phyloP scores from a whole-genome alignment of 2,888 invertebrate species.

The Cosmia pyralina region DNA sequence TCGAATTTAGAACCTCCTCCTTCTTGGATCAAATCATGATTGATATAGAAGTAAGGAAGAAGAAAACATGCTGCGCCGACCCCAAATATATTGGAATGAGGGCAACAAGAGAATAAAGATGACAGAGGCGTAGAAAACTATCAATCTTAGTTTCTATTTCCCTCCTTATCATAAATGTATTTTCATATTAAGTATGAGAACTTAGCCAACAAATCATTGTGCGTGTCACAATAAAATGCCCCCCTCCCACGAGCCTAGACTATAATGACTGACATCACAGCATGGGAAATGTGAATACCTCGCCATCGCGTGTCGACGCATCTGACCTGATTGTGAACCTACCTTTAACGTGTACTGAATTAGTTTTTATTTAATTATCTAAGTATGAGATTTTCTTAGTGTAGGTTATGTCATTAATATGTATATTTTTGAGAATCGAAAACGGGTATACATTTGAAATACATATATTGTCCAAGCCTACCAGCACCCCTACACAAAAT shows the following conservation, averaged over 20 bases:
- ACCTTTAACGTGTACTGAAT: neutral
- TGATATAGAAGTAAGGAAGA: neutral
- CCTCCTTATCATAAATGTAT: neutral
- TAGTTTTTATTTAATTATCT: slow-evolving; percentile 21
- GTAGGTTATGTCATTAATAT: neutral
- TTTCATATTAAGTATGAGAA: neutral
- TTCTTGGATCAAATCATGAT: neutral
- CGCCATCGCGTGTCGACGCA: slow-evolving; percentile 30
- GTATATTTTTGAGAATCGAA: neutral
- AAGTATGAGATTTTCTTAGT: slow-evolving; percentile 13
- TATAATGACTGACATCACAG: slow-evolving; percentile 14
- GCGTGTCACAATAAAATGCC: slow-evolving; percentile 1
- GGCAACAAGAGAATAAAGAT: neutral
- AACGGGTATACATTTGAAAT: neutral
- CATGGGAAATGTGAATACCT: slow-evolving; percentile 46
- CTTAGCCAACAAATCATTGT: neutral
- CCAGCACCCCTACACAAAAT: too few species aligned
- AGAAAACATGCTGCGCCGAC: neutral
- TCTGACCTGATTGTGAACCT: neutral
- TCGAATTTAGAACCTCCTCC: too few species aligned
- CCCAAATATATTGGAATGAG: neutral
- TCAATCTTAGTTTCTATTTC: neutral
- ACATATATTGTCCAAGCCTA: neutral
- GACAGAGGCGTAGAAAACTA: neutral
- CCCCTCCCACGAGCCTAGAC: neutral